A percentile compares a stretch with the other conserved stretches of the same genome.
Evolutionary conservation across 1,140 invertebrate species (phyloP).

Genomic region (Drosophila jambulina): DNA sequence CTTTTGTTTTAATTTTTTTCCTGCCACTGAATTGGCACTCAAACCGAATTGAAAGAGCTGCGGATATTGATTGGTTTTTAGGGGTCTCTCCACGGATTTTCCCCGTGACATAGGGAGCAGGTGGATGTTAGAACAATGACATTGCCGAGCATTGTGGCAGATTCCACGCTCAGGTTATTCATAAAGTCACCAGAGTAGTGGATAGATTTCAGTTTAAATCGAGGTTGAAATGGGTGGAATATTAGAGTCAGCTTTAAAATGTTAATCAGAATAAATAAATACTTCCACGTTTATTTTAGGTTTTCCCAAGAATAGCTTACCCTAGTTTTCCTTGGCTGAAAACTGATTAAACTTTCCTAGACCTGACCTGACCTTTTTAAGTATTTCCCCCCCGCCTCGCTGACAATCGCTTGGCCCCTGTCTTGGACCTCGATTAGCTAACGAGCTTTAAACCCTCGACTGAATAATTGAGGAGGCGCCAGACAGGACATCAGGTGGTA

Average conservation of each 20-base stretch:
- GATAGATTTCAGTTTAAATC: background rate
- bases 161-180: background rate
- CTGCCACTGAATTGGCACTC: slow-evolving; percentile 31
- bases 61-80: slow-evolving; percentile 50
- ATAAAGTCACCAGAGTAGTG: background rate
- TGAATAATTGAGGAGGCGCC: slow-evolving; percentile 40
- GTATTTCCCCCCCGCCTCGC: background rate
- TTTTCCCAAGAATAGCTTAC: background rate
- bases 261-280: background rate
- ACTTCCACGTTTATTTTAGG: background rate
- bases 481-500: slow-evolving; percentile 20
- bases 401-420: background rate
- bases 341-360: background rate
- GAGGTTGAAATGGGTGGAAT: background rate
- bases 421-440: slow-evolving; percentile 18
- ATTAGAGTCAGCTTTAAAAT: background rate
- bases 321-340: background rate
- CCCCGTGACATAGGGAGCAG: background rate
- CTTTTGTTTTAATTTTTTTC: slow-evolving; percentile 12
- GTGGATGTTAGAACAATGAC: slow-evolving; percentile 3
- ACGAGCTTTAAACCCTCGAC: slow-evolving; percentile 37
- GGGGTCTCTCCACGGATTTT: slow-evolving; percentile 8
- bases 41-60: slow-evolving; percentile 31
- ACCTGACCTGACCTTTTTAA: background rate
- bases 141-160: slow-evolving; percentile 3